Evolutionary conservation across 2,888 invertebrate genomes (phyloP).

Genomic region (Lissonota sp.): DNA sequence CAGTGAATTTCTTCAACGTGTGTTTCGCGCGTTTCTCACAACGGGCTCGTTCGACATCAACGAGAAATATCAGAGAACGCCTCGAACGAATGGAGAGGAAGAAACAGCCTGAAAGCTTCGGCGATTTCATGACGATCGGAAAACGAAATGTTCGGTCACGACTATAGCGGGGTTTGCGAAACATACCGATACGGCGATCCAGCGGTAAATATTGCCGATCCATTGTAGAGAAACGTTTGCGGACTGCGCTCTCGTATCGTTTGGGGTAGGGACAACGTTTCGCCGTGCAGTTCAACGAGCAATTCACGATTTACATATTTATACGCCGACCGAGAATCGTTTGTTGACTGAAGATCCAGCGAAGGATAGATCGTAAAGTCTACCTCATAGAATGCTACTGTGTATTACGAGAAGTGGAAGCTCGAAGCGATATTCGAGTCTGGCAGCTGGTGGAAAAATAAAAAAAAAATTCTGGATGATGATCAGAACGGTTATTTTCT

Average conservation of each 20-base stretch:
- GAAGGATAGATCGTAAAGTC: conserved; percentile 50
- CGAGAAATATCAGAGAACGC: conserved; percentile 66
- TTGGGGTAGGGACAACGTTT: conserved; percentile 68
- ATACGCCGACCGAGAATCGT: conserved; percentile 62
- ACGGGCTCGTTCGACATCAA: conserved; percentile 73
- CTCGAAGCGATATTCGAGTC: no score
- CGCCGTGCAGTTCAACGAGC: conserved; percentile 70
- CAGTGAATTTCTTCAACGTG: conserved; percentile 16
- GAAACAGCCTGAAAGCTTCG: conserved; percentile 27
- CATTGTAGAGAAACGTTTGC: conserved; percentile 26
- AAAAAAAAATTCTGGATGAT: no score
- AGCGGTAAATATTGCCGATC: background rate
- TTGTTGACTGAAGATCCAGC: conserved; percentile 46
- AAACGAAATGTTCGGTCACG: conserved; percentile 61
- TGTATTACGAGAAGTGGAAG: no score
- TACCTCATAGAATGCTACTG: no score
- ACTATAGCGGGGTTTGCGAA: conserved; percentile 12
- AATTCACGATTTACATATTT: conserved; percentile 81
- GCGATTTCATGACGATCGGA: conserved; percentile 43
- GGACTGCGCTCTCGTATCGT: conserved; percentile 69
- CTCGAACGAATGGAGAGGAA: conserved; percentile 2
- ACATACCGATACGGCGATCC: background rate
- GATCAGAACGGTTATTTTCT: no score
- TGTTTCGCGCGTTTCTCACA: conserved; percentile 32
- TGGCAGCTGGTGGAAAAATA: no score